A percentile compares a stretch with the other conserved stretches of the same genome.
phyloP scores from a whole-genome alignment of 2,113 vertebrate species.

The Silurus meridionalis region DNA sequence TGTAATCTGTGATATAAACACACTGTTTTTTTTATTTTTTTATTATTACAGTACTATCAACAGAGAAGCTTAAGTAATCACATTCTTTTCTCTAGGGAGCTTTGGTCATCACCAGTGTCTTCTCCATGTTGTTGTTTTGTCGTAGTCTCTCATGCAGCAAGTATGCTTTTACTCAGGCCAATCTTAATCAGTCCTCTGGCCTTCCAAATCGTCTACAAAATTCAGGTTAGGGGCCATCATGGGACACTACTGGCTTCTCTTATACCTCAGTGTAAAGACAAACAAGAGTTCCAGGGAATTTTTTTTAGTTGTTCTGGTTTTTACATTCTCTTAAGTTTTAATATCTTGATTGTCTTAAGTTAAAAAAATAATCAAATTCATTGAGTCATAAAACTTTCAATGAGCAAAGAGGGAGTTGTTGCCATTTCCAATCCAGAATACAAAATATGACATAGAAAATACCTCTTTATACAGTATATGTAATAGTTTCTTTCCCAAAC shows the following conservation, averaged over 20 bases:
- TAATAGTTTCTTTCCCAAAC: not conserved
- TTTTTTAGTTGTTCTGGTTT: constrained; percentile 24
- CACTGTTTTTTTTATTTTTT: not conserved
- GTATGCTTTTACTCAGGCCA: constrained; percentile 15
- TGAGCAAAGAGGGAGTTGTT: not conserved
- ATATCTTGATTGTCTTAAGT: constrained; percentile 12
- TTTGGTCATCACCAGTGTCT: constrained; percentile 7
- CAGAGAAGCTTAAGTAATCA: constrained; percentile 18
- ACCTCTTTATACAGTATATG: not conserved
- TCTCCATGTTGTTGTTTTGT: not conserved
- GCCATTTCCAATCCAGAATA: constrained; percentile 2
- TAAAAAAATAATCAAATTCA: not conserved
- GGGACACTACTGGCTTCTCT: constrained; percentile 19
- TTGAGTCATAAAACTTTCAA: constrained; percentile 13
- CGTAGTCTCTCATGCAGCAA: constrained; percentile 12
- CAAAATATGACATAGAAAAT: constrained; percentile 1
- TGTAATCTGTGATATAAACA: constrained; percentile 9
- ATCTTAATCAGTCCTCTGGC: constrained; percentile 18
- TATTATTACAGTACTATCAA: not conserved
- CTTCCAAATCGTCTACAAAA: not conserved
- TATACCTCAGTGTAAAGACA: not conserved
- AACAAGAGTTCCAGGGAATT: not conserved
- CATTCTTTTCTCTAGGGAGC: not conserved
- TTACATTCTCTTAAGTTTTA: constrained; percentile 16
- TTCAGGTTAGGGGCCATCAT: constrained; percentile 27